These are phyloP conservation scores for Hyles lineata DNA, from an alignment of 2,888 invertebrate genomes.

Conservation along the genomic window DNA sequence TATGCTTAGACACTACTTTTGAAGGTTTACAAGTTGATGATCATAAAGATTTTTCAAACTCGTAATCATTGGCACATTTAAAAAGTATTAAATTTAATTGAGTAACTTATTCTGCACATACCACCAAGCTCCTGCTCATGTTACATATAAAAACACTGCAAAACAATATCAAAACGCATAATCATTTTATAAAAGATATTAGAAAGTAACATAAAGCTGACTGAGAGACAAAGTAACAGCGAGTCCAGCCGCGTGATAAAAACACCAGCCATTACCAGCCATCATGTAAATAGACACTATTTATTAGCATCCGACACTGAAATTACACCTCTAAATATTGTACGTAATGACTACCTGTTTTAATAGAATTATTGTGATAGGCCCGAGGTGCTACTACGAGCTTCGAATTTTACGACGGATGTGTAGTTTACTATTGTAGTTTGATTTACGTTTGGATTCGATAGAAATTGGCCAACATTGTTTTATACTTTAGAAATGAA, in stretches of 20 bases:
- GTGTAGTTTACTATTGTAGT: not conserved
- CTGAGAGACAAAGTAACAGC: not conserved
- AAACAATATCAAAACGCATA: not conserved
- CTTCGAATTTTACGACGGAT: not conserved
- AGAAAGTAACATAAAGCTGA: slow-evolving; percentile 14
- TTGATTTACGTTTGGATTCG: not conserved
- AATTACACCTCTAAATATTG: slow-evolving; percentile 51
- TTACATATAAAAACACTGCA: not conserved
- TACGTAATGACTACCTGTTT: slow-evolving; percentile 62
- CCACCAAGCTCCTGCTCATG: no score
- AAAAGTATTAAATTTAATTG: no score
- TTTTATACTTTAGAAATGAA: no score
- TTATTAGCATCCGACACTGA: slow-evolving; percentile 43
- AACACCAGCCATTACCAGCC: slow-evolving; percentile 19
- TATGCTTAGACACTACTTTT: no score
- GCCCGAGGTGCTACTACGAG: slow-evolving; percentile 30
- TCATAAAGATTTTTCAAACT: no score
- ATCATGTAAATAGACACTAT: slow-evolving; percentile 42
- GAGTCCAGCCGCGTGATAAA: slow-evolving; percentile 22
- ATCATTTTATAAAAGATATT: slow-evolving; percentile 19
- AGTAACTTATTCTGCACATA: no score
- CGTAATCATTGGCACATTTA: no score
- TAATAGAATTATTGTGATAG: slow-evolving; percentile 55
- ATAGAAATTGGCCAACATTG: no score
- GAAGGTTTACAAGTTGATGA: no score